A percentile compares a stretch with the other conserved stretches of the same genome.
phyloP scores from a whole-genome alignment of 1,140 invertebrate genomes.

The Leptopilina clavipes region DNA sequence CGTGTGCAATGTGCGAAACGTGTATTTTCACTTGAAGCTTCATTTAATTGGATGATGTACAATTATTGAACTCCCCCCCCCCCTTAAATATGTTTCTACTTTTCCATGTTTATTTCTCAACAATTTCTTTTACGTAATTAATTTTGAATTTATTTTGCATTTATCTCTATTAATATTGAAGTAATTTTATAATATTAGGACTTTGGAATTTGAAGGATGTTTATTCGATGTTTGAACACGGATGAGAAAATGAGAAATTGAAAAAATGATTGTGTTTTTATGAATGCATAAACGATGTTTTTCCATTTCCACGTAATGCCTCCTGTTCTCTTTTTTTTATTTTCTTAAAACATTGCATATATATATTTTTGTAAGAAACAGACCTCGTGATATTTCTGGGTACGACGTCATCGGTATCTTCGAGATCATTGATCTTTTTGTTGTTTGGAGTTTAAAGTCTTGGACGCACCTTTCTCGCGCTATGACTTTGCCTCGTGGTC shows the following conservation, averaged over 20 bases:
- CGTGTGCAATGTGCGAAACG: not conserved
- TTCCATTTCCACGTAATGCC: not conserved
- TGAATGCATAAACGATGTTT: not conserved
- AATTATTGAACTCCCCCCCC: not conserved
- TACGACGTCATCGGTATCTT: conserved; percentile 2
- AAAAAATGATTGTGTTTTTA: not conserved
- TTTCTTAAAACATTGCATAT: not conserved
- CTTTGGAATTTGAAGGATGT: not conserved
- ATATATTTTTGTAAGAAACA: conserved; percentile 21
- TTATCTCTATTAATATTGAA: too few species aligned
- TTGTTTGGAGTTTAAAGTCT: conserved; percentile 10
- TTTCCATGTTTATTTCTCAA: too few species aligned
- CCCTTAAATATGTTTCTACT: not conserved
- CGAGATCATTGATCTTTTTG: conserved; percentile 16
- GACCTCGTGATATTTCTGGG: conserved; percentile 15
- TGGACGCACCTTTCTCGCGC: not conserved
- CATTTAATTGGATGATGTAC: not conserved
- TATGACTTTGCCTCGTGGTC: conserved; percentile 15
- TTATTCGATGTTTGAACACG: too few species aligned
- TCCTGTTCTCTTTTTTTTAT: not conserved
- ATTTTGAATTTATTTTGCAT: too few species aligned
- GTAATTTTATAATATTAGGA: not conserved
- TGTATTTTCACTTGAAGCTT: conserved; percentile 23
- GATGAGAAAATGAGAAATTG: not conserved
- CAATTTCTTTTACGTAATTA: too few species aligned